Conservation (phyloP, 2,888 invertebrate genomes). For the Spicauda simplicius region DNA sequence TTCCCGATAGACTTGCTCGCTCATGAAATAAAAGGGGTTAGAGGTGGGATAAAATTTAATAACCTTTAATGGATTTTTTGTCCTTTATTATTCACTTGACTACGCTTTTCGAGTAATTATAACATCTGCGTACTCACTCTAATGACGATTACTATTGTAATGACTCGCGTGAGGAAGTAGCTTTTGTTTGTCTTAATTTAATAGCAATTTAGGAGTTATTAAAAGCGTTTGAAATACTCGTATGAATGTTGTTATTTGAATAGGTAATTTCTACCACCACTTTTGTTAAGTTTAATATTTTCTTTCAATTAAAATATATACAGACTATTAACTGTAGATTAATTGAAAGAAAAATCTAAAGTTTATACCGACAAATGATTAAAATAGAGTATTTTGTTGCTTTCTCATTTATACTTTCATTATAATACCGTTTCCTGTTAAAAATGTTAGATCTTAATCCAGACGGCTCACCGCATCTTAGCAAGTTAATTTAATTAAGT, state of each 20-base stretch:
- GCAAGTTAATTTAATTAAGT: slow-evolving; percentile 30
- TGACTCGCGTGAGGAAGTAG: neutral
- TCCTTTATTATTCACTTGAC: slow-evolving; percentile 37
- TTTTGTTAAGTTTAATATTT: no score
- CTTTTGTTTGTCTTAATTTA: slow-evolving; percentile 34
- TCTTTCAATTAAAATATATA: no score
- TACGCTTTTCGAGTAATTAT: slow-evolving; percentile 36
- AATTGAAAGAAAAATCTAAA: no score
- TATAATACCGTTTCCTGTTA: no score
- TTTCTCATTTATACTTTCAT: no score
- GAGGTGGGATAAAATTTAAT: slow-evolving; percentile 52
- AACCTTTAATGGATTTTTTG: slow-evolving; percentile 37
- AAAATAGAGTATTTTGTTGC: no score
- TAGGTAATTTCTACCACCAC: neutral
- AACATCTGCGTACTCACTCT: slow-evolving; percentile 33
- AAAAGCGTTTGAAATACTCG: slow-evolving; percentile 3
- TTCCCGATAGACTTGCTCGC: slow-evolving; percentile 63
- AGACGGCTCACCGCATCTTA: slow-evolving; percentile 7
- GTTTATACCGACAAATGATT: no score
- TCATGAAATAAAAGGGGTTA: slow-evolving; percentile 68
- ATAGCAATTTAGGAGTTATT: slow-evolving; percentile 16
- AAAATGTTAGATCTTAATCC: neutral
- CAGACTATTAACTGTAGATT: no score
- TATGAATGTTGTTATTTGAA: slow-evolving; percentile 13
- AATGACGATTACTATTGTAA: slow-evolving; percentile 29